Evolutionary conservation across 2,797 vertebrate genomes (phyloP).

Genomic region (Falco novaeseelandiae): DNA sequence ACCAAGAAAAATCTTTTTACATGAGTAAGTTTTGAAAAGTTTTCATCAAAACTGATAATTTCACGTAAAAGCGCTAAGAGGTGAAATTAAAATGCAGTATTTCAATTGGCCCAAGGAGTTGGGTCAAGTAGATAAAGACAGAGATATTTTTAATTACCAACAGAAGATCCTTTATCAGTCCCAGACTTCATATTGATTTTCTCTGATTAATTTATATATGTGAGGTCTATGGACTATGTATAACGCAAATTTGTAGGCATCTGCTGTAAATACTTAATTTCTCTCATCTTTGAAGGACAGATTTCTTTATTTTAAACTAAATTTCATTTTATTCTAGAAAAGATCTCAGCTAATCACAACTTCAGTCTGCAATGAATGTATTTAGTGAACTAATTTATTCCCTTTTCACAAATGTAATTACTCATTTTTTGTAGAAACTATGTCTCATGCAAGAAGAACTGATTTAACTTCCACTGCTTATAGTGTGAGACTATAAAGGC

Average conservation of each 20-base stretch:
- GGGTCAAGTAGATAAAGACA: background rate
- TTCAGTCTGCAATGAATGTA: constrained; percentile 44
- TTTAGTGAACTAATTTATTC: constrained; percentile 51
- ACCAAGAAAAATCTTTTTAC: background rate
- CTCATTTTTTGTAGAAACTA: constrained; percentile 54
- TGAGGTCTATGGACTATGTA: background rate
- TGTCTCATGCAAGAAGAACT: constrained; percentile 61
- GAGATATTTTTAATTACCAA: background rate
- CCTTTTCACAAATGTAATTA: constrained; percentile 38
- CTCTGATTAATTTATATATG: background rate
- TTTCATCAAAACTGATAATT: background rate
- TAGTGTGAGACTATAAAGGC: constrained; percentile 48
- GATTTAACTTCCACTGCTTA: constrained; percentile 67
- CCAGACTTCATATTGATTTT: background rate
- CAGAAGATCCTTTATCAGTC: background rate
- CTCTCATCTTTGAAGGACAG: background rate
- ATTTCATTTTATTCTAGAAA: constrained; percentile 23
- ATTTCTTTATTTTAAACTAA: constrained; percentile 27
- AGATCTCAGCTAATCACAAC: constrained; percentile 19
- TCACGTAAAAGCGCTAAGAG: background rate
- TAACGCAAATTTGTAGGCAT: background rate
- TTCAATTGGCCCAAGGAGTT: background rate
- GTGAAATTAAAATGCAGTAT: background rate
- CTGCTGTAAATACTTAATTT: background rate
- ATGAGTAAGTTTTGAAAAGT: background rate